Percentiles rank a stretch among this genome's conserved stretches.
Evolutionary conservation across 2,113 vertebrate genomes (phyloP).

Genomic region (Barnardius zonarius): DNA sequence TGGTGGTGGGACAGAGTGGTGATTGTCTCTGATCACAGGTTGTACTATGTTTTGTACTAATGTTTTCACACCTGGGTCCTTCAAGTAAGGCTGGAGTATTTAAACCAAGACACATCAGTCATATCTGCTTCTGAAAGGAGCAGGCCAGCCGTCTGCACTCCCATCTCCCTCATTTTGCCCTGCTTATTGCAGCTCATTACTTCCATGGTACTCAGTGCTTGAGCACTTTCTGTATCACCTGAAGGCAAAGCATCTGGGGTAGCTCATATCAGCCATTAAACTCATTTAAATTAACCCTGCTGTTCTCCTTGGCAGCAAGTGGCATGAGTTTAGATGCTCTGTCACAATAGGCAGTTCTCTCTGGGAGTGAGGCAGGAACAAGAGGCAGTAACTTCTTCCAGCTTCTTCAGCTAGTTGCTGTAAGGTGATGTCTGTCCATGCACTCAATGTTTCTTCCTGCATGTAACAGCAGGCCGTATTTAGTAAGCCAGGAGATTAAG

Average conservation of each 20-base stretch:
- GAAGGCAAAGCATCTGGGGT: background rate
- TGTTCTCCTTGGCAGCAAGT: background rate
- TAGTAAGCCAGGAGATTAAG: background rate
- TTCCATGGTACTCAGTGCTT: background rate
- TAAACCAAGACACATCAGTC: background rate
- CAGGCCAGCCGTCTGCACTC: background rate
- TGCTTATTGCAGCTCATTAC: background rate
- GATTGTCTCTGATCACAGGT: background rate
- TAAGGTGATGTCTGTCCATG: background rate
- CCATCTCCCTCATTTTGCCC: background rate
- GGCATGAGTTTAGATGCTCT: background rate
- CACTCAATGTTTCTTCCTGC: background rate
- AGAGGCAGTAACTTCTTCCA: background rate
- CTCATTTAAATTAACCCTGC: background rate
- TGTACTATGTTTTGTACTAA: background rate
- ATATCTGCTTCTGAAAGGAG: background rate
- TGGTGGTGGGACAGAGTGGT: background rate
- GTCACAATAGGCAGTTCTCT: background rate
- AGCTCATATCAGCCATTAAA: background rate
- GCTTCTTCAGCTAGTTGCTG: background rate
- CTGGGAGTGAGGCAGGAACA: background rate
- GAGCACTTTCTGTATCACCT: background rate
- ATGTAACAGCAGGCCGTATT: background rate
- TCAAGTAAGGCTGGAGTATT: background rate
- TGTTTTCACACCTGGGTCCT: background rate